Conservation (phyloP, 2,797 vertebrate genomes). For the Gambusia yucatana region DNA sequence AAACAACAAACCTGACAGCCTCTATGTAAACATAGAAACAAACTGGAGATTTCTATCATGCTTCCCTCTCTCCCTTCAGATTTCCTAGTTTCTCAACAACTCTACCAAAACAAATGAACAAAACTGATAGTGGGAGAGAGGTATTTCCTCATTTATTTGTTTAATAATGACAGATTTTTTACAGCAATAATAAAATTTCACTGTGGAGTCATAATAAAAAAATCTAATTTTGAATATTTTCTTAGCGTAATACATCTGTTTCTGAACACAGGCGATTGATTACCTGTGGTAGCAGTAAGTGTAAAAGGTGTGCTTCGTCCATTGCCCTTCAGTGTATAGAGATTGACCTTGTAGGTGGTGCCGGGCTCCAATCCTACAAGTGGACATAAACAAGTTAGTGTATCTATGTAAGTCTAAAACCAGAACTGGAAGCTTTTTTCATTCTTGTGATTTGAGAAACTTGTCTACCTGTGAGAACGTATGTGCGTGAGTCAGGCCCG, state of each 20-base stretch:
- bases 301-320: constrained; percentile 89
- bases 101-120: neutral
- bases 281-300: constrained; percentile 92
- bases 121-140: neutral
- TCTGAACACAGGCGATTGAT: neutral
- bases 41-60: neutral
- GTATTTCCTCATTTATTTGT: neutral
- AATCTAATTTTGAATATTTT: neutral
- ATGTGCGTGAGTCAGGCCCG: constrained; percentile 82
- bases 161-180: neutral
- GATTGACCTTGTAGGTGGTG: constrained; percentile 91
- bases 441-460: neutral
- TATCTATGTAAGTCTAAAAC: neutral
- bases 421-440: neutral
- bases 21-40: neutral
- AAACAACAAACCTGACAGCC: neutral
- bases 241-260: neutral
- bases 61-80: neutral
- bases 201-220: neutral
- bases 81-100: neutral
- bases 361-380: constrained; percentile 88
- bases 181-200: neutral
- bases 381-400: neutral
- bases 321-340: constrained; percentile 92
- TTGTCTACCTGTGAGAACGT: constrained; percentile 88